Conservation (phyloP, 2,113 vertebrate genomes). For the Acanthisitta chloris region DNA sequence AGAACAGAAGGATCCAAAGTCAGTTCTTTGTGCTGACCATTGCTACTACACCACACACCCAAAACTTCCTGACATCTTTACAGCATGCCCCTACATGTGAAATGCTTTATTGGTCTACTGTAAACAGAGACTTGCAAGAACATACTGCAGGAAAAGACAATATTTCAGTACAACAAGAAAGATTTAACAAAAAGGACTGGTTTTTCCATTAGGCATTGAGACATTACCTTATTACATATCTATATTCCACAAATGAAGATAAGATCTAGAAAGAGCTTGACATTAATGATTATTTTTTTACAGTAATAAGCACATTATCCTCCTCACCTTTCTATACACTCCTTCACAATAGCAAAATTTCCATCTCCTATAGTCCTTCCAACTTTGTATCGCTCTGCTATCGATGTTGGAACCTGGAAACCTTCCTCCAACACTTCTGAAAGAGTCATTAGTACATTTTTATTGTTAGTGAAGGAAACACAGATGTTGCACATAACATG, state of each 20-base stretch:
- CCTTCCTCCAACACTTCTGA: slow-evolving; percentile 87
- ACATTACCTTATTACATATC: slow-evolving; percentile 21
- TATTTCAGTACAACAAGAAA: background rate
- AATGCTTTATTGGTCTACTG: background rate
- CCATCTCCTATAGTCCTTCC: slow-evolving; percentile 94
- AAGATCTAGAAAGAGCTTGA: background rate
- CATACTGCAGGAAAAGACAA: background rate
- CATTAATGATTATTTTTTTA: slow-evolving; percentile 41
- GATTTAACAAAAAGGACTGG: background rate
- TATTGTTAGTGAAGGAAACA: slow-evolving; percentile 69
- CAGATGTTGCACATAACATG: slow-evolving; percentile 70
- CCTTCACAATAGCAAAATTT: slow-evolving; percentile 96
- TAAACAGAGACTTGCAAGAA: background rate
- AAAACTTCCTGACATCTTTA: background rate
- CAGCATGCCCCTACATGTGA: background rate
- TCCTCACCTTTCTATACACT: slow-evolving; percentile 93
- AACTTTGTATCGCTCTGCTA: slow-evolving; percentile 94
- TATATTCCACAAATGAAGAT: slow-evolving; percentile 25
- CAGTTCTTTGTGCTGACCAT: background rate
- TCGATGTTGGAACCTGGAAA: slow-evolving; percentile 87
- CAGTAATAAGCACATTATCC: background rate
- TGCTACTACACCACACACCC: background rate
- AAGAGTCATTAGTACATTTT: slow-evolving; percentile 75
- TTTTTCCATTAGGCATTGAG: slow-evolving; percentile 14
- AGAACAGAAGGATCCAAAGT: background rate